Percentiles rank a stretch among this genome's conserved stretches.
Conservation (phyloP, 2,797 vertebrate genomes). For the Xerus rutilus region DNA sequence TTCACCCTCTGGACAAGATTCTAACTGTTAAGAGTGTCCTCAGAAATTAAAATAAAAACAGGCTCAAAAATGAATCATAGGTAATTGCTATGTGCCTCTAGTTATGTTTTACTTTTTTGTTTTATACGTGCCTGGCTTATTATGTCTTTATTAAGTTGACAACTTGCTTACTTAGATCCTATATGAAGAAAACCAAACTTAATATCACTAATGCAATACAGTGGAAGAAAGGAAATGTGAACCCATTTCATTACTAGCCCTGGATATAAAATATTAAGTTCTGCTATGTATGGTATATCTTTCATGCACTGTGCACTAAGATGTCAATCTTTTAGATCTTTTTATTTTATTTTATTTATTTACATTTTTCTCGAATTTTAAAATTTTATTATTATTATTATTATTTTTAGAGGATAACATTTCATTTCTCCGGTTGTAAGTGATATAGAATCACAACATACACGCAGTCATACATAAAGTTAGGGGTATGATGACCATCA, state of each 20-base stretch:
- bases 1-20: not conserved
- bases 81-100: not conserved
- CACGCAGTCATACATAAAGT: no score
- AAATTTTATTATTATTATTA: no score
- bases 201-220: conserved; percentile 15
- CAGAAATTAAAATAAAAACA: conserved; percentile 43
- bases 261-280: conserved; percentile 34
- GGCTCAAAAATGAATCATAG: conserved; percentile 43
- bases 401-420: no score
- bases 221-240: not conserved
- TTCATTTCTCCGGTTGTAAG: no score
- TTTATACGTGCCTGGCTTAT: not conserved
- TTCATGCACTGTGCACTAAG: conserved; percentile 42
- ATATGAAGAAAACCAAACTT: not conserved
- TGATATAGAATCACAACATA: no score
- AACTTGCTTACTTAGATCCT: conserved; percentile 38
- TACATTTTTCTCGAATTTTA: no score
- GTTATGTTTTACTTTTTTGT: not conserved
- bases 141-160: conserved; percentile 57
- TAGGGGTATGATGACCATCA: no score
- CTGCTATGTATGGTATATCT: conserved; percentile 20
- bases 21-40: not conserved
- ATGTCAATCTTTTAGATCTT: not conserved
- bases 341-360: no score
- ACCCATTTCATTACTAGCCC: conserved; percentile 61